These are phyloP conservation scores for Hyposmocoma kahamanoa DNA, from an alignment of 1,140 invertebrate genomes.

Conservation along the genomic window DNA sequence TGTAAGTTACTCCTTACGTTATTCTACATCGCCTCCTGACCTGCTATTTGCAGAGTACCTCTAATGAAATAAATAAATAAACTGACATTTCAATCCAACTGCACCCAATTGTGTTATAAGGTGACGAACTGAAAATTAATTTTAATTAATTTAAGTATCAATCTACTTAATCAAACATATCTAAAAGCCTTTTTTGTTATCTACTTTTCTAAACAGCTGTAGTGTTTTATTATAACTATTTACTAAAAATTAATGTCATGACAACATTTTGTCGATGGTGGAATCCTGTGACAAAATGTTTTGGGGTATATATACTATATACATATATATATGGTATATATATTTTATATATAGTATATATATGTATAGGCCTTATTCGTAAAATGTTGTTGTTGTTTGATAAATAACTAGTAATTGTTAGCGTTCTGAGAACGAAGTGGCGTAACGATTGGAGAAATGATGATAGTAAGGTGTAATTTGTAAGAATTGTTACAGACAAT, in stretches of 20 bases:
- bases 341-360: too few relatives aligned
- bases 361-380: conserved; percentile 31
- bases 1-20: too few relatives aligned
- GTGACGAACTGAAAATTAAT: not conserved
- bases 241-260: not conserved
- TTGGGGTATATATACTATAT: conserved; percentile 17
- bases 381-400: conserved; percentile 45
- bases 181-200: conserved; percentile 5
- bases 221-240: not conserved
- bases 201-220: not conserved
- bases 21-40: too few relatives aligned
- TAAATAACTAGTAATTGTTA: conserved; percentile 31
- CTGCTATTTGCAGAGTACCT: too few relatives aligned
- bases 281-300: not conserved
- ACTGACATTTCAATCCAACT: too few relatives aligned
- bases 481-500: too few relatives aligned
- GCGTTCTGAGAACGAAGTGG: conserved; percentile 14
- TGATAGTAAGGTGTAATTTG: too few relatives aligned
- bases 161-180: conserved; percentile 7
- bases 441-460: not conserved
- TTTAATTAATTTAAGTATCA: not conserved
- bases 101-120: too few relatives aligned
- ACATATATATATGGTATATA: too few relatives aligned
- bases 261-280: not conserved
- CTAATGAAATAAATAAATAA: too few relatives aligned